Evolutionary conservation across 2,888 invertebrate species (phyloP).

Genomic region (Dichetophora obliterata): DNA sequence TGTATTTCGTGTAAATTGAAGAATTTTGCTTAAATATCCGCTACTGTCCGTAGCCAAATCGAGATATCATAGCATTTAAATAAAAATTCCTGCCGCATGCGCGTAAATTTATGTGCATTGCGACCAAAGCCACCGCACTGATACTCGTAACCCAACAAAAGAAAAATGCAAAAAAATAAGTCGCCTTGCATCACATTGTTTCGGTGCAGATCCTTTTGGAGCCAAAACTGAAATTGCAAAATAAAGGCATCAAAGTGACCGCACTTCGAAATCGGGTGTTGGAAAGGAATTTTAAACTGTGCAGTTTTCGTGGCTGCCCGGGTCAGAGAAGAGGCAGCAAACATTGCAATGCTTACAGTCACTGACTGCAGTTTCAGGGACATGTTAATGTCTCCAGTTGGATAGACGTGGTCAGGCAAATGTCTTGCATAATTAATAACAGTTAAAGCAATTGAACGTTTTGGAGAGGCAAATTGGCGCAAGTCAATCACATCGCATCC

Average conservation of each 20-base stretch:
- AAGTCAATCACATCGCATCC: not conserved
- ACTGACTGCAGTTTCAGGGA: not conserved
- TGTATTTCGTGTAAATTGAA: not conserved
- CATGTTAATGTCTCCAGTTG: not conserved
- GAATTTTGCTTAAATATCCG: not conserved
- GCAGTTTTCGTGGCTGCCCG: slow-evolving; percentile 13
- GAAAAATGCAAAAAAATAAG: not conserved
- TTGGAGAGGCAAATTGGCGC: slow-evolving; percentile 5
- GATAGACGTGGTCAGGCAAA: slow-evolving; percentile 2
- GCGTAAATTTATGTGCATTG: slow-evolving; percentile 1
- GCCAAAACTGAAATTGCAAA: not conserved
- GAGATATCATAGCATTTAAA: slow-evolving; percentile 4
- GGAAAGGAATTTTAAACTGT: slow-evolving; percentile 51
- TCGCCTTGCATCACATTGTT: slow-evolving; percentile 4
- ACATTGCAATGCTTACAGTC: not conserved
- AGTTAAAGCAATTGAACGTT: not conserved
- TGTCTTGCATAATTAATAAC: slow-evolving; percentile 22
- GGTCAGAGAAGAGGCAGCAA: too few species aligned
- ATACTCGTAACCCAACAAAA: not conserved
- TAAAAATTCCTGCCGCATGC: not conserved
- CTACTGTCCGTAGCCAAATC: not conserved
- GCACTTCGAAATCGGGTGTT: slow-evolving; percentile 42
- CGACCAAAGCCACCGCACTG: not conserved
- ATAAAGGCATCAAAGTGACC: slow-evolving; percentile 38
- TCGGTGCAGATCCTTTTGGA: not conserved